These are phyloP conservation scores for Plectus sambesii DNA, from an alignment of 1,140 invertebrate genomes.

Conservation along the genomic window DNA sequence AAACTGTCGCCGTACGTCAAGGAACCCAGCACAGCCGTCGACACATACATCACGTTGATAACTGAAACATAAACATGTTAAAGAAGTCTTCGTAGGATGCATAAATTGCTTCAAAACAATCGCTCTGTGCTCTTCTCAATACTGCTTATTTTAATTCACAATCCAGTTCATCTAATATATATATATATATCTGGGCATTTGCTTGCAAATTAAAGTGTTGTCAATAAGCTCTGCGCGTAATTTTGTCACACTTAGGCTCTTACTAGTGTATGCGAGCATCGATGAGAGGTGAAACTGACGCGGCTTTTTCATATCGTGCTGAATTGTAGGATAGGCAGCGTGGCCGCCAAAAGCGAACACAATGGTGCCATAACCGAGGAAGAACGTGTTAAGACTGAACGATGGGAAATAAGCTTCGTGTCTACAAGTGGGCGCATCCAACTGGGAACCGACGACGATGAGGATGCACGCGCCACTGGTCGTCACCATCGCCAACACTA, in stretches of 20 bases:
- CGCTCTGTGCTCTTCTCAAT: neutral
- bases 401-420: slow-evolving; percentile 27
- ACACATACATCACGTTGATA: slow-evolving; percentile 37
- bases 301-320: slow-evolving; percentile 50
- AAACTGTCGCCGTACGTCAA: slow-evolving; percentile 40
- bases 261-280: slow-evolving; percentile 46
- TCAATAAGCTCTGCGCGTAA: too few species aligned
- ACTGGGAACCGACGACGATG: slow-evolving; percentile 30
- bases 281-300: slow-evolving; percentile 47
- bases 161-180: too few species aligned
- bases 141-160: too few species aligned
- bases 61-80: slow-evolving; percentile 25
- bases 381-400: slow-evolving; percentile 35
- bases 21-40: slow-evolving; percentile 36
- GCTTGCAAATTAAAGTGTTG: slow-evolving; percentile 9
- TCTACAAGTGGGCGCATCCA: slow-evolving; percentile 23
- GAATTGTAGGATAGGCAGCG: slow-evolving; percentile 50
- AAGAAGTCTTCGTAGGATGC: neutral
- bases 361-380: slow-evolving; percentile 48
- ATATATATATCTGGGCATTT: too few species aligned
- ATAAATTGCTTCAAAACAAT: slow-evolving; percentile 6
- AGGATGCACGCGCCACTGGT: slow-evolving; percentile 30
- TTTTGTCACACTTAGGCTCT: too few species aligned
- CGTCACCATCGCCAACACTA: slow-evolving; percentile 28
- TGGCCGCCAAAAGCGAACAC: slow-evolving; percentile 49